Base-by-base conservation (phyloP, 1,140 invertebrate genomes). In the Drosophila tristis region DNA sequence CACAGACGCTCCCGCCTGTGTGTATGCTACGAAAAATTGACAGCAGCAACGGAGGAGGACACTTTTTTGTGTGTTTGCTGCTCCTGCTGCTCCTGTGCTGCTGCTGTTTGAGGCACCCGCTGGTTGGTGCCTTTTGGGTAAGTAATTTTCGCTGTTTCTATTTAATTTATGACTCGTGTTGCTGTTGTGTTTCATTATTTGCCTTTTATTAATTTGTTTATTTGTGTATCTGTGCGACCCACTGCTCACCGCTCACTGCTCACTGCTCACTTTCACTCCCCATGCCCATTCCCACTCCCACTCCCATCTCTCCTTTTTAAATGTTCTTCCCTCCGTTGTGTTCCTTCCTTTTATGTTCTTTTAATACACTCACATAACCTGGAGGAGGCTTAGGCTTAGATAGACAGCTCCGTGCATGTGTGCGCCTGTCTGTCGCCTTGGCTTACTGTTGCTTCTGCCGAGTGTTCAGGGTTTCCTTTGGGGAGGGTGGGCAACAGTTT, bases 121-220 rank as follows among this genome's bases (percentile, higher is more conserved):
- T 29, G 35, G 0, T 13, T 39, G 35, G 29, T 56, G 53, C 39
- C 66, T 74, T 73, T 84, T 68, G 84, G 67, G 62, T 87, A 87
- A 89, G 82, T 82, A 87, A 87, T 89, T 87, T 89, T 87, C 82
- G 82, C 80, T 87, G 82, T 87, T 87, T 87, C 79, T 71, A 87
- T 84, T 89, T 87, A 87, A 87, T 87, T 87, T 87, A 89, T 89
- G 84, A 84, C 84, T 89, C 79, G 66, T 87, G 75, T 79, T 82
- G 75, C 81, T 81, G 61, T 78, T 81, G 53, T 75, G 75, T 63
- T 48, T 65, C 31, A 54, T 89, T 89, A 89, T 89, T 87, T 87
- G 79, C 57, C 63, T 89, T 89, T 87, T 89, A 87, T 87, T 87
- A 87, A 87, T 87, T 87, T 89, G 82, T 87, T 89, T 87, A 87